These are phyloP conservation scores for Pseudorectes ferrugineus DNA, from an alignment of 2,113 vertebrate species.

Conservation along the genomic window DNA sequence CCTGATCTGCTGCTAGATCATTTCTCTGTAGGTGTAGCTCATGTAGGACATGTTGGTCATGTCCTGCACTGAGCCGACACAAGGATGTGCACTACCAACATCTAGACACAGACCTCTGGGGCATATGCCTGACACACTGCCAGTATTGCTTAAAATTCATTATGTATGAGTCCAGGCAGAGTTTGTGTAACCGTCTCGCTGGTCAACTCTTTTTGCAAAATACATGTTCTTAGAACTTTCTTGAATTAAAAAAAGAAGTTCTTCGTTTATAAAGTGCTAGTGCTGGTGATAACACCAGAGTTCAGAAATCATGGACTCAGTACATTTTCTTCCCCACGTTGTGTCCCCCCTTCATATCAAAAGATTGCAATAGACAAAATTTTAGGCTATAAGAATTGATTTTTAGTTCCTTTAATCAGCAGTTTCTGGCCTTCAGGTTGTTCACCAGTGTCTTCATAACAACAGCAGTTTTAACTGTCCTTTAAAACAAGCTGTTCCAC, in stretches of 20 bases:
- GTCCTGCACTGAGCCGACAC: not conserved
- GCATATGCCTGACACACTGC: not conserved
- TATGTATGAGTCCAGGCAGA: not conserved
- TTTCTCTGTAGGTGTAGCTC: not conserved
- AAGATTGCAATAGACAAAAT: not conserved
- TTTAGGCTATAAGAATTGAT: not conserved
- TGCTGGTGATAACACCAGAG: not conserved
- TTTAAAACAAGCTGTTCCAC: not conserved
- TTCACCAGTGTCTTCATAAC: fast-evolving
- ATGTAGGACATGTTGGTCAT: not conserved
- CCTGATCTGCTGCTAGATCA: not conserved
- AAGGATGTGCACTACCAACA: not conserved
- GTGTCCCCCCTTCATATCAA: not conserved
- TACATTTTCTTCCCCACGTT: not conserved
- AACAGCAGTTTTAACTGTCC: not conserved
- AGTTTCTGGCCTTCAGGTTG: not conserved
- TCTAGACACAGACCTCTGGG: not conserved
- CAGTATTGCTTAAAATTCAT: not conserved
- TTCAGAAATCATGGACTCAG: not conserved
- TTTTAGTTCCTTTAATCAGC: not conserved
- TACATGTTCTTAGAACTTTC: not conserved
- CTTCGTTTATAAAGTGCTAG: not conserved
- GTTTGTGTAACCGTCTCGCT: not conserved
- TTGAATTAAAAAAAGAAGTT: not conserved
- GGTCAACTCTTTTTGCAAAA: not conserved